Evolutionary conservation across 2,113 vertebrate genomes (phyloP).

Genomic region (Malurus alboscapulatus): DNA sequence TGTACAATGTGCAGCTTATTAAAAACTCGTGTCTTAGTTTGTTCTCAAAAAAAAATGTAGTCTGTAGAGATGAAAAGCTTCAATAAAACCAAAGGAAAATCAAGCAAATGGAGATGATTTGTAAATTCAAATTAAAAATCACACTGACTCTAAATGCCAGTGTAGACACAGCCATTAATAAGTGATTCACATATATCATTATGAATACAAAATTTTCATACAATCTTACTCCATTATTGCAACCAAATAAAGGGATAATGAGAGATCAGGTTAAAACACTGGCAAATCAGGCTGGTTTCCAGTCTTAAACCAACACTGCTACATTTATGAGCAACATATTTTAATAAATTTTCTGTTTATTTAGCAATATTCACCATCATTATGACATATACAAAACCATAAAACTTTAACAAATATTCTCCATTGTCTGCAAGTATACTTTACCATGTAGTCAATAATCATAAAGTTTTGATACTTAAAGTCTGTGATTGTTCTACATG

Average conservation of each 20-base stretch:
- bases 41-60: not conserved
- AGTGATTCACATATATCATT: not conserved
- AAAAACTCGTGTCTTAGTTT: not conserved
- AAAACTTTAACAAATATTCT: not conserved
- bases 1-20: rapidly evolving
- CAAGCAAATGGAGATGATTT: not conserved
- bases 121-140: not conserved
- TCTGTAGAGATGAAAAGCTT: not conserved
- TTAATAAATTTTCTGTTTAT: not conserved
- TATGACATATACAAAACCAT: rapidly evolving
- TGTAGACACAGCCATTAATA: not conserved
- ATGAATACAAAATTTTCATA: not conserved
- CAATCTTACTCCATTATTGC: not conserved
- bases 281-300: not conserved
- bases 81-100: not conserved
- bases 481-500: not conserved
- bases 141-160: not conserved
- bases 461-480: not conserved
- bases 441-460: not conserved
- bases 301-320: not conserved
- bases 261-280: not conserved
- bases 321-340: not conserved
- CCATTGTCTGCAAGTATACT: not conserved
- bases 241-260: not conserved
- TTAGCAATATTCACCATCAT: not conserved